phyloP scores from a whole-genome alignment of 2,888 invertebrate species.

The Amiota communis region DNA sequence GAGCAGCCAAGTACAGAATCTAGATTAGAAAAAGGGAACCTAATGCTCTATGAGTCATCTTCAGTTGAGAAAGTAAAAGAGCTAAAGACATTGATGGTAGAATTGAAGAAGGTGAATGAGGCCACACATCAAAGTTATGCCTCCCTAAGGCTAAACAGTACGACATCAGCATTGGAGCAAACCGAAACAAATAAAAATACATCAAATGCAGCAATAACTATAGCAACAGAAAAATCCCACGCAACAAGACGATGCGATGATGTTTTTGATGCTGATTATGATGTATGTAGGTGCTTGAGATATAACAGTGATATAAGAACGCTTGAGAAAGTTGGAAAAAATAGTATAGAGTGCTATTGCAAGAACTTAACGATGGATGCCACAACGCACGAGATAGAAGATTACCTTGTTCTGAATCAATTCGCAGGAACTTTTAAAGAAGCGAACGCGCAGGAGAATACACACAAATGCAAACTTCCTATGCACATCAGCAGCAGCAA shows the following conservation, averaged over 20 bases:
- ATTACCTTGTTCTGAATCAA: background rate
- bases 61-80: slow-evolving; percentile 1
- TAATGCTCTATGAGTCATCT: slow-evolving; percentile 25
- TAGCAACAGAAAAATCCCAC: slow-evolving; percentile 54
- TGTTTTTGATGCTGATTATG: slow-evolving; percentile 40
- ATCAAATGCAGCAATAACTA: slow-evolving; percentile 40
- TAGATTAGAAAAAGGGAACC: slow-evolving; percentile 31
- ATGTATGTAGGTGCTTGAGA: slow-evolving; percentile 70
- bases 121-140: slow-evolving; percentile 52
- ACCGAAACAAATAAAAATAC: slow-evolving; percentile 44
- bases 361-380: background rate
- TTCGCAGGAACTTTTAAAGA: background rate
- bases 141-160: slow-evolving; percentile 42
- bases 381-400: background rate
- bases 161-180: slow-evolving; percentile 33
- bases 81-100: background rate
- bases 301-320: slow-evolving; percentile 68
- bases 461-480: slow-evolving; percentile 44
- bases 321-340: slow-evolving; percentile 34
- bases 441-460: slow-evolving; percentile 11
- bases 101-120: slow-evolving; percentile 14
- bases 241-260: slow-evolving; percentile 45
- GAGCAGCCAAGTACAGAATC: slow-evolving; percentile 16
- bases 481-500: slow-evolving; percentile 32
- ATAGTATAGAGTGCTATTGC: background rate